Evolutionary conservation across 2,113 vertebrate genomes (phyloP), one percentile per base, ranked within the genome.

Genomic region (Anhinga rufa): DNA sequence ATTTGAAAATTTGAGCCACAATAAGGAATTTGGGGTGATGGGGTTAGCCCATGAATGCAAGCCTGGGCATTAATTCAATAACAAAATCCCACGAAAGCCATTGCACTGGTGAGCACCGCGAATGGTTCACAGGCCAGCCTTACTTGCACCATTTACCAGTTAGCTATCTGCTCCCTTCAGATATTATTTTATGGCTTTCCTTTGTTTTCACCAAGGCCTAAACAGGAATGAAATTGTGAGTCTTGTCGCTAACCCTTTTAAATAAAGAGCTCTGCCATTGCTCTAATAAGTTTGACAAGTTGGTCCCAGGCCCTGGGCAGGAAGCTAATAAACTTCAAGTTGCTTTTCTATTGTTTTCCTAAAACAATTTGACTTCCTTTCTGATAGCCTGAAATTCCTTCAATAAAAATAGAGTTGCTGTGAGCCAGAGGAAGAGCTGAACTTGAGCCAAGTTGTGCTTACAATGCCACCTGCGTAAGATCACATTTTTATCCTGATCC

Each of bases 321-420:
- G 98, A 98, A 98, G 94, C 95, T 98, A 98, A 98, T 98, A 98
- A 96, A 98, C 97, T 97, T 98, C 96, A 97, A 98, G 96, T 98
- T 97, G 96, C 97, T 98, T 98, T 96, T 94, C 99, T 98, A 99
- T 99, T 99, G 99, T 99, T 99, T 99, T 98, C 98, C 97, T 98
- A 98, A 99, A 99, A 99, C 99, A 99, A 99, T 99, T 98, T 98
- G 98, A 99, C 99, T 99, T 99, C 99, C 99, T 98, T 98, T 99
- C 96, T 96, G 98, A 98, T 97, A 98, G 97, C 62, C 91, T 97
- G 89, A 96, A 98, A 98, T 98, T 98, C 98, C 98, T 99, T 97
- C 98, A 98, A 98, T 98, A 98, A 98, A 98, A 99, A 99, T 98
- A 98, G 95, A 97, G 95, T 95, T 93, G 81, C 95, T 91, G 97